Evolutionary conservation across 2,888 invertebrate genomes (phyloP), one percentile per base, ranked within the genome.

Genomic region (Caenorhabditis drosophilae): DNA sequence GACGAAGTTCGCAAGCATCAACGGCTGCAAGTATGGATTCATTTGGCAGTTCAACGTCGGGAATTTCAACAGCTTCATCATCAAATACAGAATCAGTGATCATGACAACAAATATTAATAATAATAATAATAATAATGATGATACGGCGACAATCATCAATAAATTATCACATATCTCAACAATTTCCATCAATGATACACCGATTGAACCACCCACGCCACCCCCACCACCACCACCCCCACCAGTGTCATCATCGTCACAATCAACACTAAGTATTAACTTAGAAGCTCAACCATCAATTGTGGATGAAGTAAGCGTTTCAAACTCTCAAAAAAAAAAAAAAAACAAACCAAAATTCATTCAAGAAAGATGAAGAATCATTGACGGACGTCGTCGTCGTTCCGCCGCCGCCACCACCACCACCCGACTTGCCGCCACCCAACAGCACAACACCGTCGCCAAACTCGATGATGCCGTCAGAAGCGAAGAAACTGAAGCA

Each of bases 31-130:
- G 76, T 1, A 68, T 73, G 11, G 81, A 81, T 25, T 79, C 79
- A 1, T 81, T 81, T 42, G 78, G 78, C 7, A 82, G 81, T 25
- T 81, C 80, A 12, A 80, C 81, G 1, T 82, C 81, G 2, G 81
- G 81, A 27, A 79, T 81, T 16, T 77, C 77, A 16, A 73, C 79
- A 15, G 66, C 75, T 4, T 73, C 78, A 0, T 57, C 58, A 2
- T 64, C 56, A 9, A 73, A 75, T 23, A 67, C 63, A 15, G 38
- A 20, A 20, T 18, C 11, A 15, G 9, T n/a, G 12, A 25, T 7
- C 3, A 26, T 2, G 2, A 51, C 36, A 45, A 56, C 25, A 50
- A n/a, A n/a, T n/a, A n/a, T n/a, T n/a, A n/a, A n/a, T n/a, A n/a
- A n/a, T n/a, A n/a, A n/a, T n/a, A n/a, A n/a, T n/a, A n/a, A n/a